Percentiles rank a stretch among this genome's conserved stretches.
These are phyloP conservation scores for Trachymyrmex septentrionalis DNA, from an alignment of 1,140 invertebrate genomes.

Conservation along the genomic window DNA sequence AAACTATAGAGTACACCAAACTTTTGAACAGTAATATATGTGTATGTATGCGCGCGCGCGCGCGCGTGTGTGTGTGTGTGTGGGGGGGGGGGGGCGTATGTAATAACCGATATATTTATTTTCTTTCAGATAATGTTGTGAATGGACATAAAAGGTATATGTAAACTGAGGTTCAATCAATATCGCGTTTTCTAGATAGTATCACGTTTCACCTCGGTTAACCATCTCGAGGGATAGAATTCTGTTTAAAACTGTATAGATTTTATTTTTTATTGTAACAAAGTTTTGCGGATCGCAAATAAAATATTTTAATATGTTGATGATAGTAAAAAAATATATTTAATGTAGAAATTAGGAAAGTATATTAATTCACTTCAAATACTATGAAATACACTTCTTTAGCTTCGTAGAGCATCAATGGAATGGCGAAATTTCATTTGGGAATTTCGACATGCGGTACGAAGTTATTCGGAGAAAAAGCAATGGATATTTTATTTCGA, in stretches of 20 bases:
- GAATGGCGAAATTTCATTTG: neutral
- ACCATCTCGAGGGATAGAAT: neutral
- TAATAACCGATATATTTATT: neutral
- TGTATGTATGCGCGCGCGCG: too few relatives aligned
- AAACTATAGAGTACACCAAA: too few relatives aligned
- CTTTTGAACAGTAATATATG: too few relatives aligned
- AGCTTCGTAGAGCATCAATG: neutral
- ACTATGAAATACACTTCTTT: neutral
- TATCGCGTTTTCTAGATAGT: conserved; percentile 32
- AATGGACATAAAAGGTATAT: conserved; percentile 19
- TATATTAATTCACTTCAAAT: conserved; percentile 12
- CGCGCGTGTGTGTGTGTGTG: too few relatives aligned
- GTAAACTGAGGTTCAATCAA: conserved; percentile 11
- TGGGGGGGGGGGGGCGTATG: too few relatives aligned
- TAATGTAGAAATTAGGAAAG: neutral
- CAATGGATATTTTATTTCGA: conserved; percentile 33
- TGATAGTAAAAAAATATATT: neutral
- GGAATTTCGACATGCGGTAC: neutral
- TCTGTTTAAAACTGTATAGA: conserved; percentile 8
- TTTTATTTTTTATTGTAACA: conserved; percentile 26
- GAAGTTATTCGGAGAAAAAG: neutral
- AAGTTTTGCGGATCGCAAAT: neutral
- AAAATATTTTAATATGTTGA: conserved; percentile 16
- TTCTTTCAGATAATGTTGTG: neutral
- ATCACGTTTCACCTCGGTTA: conserved; percentile 41